Base-by-base conservation (phyloP, 1,140 invertebrate genomes). In the Diabrotica undecimpunctata region DNA sequence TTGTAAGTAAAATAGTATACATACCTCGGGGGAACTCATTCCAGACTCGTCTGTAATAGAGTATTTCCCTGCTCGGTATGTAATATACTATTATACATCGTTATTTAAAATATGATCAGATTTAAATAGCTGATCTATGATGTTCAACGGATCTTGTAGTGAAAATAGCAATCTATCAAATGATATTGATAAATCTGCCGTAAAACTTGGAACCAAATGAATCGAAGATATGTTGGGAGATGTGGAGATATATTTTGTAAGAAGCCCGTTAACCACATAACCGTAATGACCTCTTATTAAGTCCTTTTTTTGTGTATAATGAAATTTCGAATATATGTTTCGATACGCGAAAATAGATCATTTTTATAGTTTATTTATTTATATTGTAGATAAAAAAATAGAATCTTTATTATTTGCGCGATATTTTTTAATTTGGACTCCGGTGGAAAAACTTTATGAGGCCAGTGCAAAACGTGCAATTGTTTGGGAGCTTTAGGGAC, bases 381-480 rank as follows among this genome's bases (percentile, higher is more conserved):
- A 74, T 74, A 72, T 72, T 77, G 75, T 77, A 77, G 75, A 77
- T 75, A 77, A 70, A 54, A 66, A 61, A 69, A 41, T 62, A 50
- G 25, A 25, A 61, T 70, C 58, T 60, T 61, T 66, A 68, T 68
- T 68, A 57, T 61, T 66, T 68, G 69, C 64, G 69, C 66, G 70
- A 66, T 65, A 71, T 10, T 70, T 69, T 64, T 64, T 55, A 13
- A 13, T 68, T 72, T 70, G 70, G 70, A 72, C 72, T 66, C 64
- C 69, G 37, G 65, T 68, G 55, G 54, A 61, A 66, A 71, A 66
- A 51, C 50, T 64, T 65, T 36, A 66, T 62, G 72, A 77, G 76
- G 76, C 75, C 76, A 78, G 76, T 78, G 76, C 72, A 62, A 46
- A 46, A 76, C 69, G 76, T 78, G 76, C 76, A 78, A 78, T 78